Percentiles rank a stretch among this genome's conserved stretches.
Conservation (phyloP, 2,888 invertebrate species). For the Ennomos erosarius region DNA sequence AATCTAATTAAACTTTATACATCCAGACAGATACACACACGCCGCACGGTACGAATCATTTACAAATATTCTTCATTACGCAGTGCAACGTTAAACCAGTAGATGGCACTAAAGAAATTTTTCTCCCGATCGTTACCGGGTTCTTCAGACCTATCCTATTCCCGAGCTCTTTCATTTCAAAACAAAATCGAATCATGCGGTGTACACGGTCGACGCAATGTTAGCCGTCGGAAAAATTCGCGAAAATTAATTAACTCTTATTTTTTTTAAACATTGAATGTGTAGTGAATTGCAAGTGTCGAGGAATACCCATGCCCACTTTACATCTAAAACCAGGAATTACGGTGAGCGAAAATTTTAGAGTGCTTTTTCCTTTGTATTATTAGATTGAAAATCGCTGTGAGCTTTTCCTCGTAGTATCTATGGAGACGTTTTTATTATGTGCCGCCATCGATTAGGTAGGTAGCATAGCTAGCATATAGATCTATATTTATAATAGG, state of each 20-base stretch:
- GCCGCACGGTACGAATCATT: not conserved
- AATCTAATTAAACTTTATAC: no score
- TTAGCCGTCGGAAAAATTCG: conserved; percentile 71
- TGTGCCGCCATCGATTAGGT: conserved; percentile 24
- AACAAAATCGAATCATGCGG: conserved; percentile 75
- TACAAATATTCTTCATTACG: not conserved
- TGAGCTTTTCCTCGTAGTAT: no score
- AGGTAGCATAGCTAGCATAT: no score
- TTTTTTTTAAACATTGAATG: conserved; percentile 50
- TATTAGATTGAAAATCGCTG: conserved; percentile 19
- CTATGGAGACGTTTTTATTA: conserved; percentile 11
- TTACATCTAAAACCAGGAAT: conserved; percentile 81
- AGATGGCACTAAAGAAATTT: conserved; percentile 55
- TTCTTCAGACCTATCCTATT: conserved; percentile 31
- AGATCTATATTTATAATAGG: no score
- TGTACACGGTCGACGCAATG: conserved; percentile 63
- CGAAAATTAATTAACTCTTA: conserved; percentile 38
- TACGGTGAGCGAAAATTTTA: conserved; percentile 65
- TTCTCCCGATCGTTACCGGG: conserved; percentile 65
- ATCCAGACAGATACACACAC: no score
- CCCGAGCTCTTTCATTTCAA: conserved; percentile 64
- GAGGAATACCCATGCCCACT: conserved; percentile 73
- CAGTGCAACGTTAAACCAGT: conserved; percentile 24
- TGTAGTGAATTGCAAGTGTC: conserved; percentile 65
- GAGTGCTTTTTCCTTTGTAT: conserved; percentile 28